Percentiles rank a stretch among this genome's conserved stretches.
Evolutionary conservation across 1,140 invertebrate species (phyloP).

Genomic region (Drosophila mauritiana): DNA sequence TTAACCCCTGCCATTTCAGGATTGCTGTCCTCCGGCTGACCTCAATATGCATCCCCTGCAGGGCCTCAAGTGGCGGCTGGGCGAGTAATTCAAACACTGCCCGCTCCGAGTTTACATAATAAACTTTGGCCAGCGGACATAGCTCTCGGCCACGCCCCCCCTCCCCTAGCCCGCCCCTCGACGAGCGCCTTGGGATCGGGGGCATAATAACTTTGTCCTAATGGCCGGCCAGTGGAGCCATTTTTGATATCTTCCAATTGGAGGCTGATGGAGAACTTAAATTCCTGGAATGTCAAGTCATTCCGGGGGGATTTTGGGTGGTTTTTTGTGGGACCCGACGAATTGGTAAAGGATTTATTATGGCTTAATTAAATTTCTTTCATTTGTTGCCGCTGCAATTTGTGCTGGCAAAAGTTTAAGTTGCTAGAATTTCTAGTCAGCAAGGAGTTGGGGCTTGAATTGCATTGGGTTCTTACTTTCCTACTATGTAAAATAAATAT

Average conservation of each 20-base stretch:
- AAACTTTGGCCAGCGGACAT: constrained; percentile 65
- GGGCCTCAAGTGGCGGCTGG: constrained; percentile 67
- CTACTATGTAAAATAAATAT: too few species aligned
- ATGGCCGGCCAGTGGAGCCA: constrained; percentile 40
- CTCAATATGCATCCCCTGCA: constrained; percentile 74
- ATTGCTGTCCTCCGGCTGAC: constrained; percentile 56
- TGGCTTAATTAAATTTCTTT: constrained; percentile 50
- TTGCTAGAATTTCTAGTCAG: constrained; percentile 1
- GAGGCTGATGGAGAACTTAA: constrained; percentile 42
- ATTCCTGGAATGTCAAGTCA: constrained; percentile 49
- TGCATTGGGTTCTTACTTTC: too few species aligned
- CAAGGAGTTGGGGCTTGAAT: not conserved
- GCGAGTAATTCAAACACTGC: constrained; percentile 78
- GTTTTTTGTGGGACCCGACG: constrained; percentile 14
- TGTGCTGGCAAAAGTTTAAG: constrained; percentile 16
- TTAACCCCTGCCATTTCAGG: not conserved
- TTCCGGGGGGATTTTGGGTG: constrained; percentile 17
- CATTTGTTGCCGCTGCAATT: constrained; percentile 30
- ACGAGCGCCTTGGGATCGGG: constrained; percentile 33
- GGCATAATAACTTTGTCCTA: constrained; percentile 76
- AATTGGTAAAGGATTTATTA: constrained; percentile 52
- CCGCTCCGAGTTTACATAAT: constrained; percentile 73
- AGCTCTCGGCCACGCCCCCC: constrained; percentile 25
- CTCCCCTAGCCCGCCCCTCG: not conserved
- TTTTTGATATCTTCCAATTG: constrained; percentile 51